Evolutionary conservation across 2,113 vertebrate species (phyloP).

Genomic region (Labeo rohita): DNA sequence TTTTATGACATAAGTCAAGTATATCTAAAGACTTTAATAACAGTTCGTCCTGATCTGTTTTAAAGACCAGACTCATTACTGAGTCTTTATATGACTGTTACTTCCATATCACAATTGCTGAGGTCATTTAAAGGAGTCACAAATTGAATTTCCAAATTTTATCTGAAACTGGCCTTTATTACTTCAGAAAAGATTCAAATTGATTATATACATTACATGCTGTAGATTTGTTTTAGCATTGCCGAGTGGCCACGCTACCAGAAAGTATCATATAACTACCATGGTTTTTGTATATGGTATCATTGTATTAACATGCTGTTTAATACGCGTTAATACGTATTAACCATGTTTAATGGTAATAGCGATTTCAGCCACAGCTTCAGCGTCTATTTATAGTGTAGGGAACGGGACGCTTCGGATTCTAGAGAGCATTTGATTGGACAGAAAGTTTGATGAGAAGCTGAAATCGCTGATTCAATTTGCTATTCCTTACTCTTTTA

Average conservation of each 20-base stretch:
- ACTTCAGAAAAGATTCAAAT: not conserved
- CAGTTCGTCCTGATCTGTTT: not conserved
- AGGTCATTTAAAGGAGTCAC: not conserved
- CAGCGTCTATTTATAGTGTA: too few species aligned
- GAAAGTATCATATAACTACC: not conserved
- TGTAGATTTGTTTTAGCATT: not conserved
- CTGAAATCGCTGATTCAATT: too few species aligned
- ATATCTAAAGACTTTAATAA: not conserved
- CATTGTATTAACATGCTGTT: not conserved
- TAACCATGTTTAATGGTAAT: too few species aligned
- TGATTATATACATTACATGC: not conserved
- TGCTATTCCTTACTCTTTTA: too few species aligned
- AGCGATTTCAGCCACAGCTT: too few species aligned
- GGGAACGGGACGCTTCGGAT: too few species aligned
- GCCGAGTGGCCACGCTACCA: not conserved
- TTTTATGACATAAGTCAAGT: not conserved
- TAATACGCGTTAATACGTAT: too few species aligned
- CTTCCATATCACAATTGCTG: conserved; percentile 13
- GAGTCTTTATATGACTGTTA: not conserved
- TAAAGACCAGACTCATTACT: conserved; percentile 2
- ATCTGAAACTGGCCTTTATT: not conserved
- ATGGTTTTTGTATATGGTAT: not conserved
- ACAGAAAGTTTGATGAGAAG: too few species aligned
- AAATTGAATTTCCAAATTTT: conserved; percentile 24
- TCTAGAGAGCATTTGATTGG: too few species aligned